These are phyloP conservation scores for Drosophila kanapiae DNA, from an alignment of 1,140 invertebrate genomes.

Conservation along the genomic window DNA sequence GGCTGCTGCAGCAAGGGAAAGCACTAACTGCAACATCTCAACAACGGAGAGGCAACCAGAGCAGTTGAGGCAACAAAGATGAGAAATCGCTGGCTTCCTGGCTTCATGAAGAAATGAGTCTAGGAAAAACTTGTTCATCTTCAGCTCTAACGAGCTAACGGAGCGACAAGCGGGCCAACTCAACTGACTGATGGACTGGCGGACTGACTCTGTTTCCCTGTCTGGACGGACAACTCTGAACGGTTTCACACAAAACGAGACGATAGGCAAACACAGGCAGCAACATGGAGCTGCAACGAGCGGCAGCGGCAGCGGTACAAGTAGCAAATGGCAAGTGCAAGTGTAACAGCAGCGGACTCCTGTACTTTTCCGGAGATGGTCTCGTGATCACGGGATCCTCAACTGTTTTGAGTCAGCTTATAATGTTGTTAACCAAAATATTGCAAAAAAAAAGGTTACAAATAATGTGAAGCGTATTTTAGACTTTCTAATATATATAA, in stretches of 20 bases:
- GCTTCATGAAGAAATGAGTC: slow-evolving; percentile 59
- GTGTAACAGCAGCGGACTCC: slow-evolving; percentile 65
- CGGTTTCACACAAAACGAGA: slow-evolving; percentile 43
- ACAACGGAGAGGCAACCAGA: slow-evolving; percentile 21
- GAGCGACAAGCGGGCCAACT: slow-evolving; percentile 47
- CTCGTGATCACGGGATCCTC: slow-evolving; percentile 19
- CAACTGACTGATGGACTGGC: slow-evolving; percentile 28
- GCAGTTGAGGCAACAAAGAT: slow-evolving; percentile 58
- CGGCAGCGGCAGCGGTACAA: slow-evolving; percentile 33
- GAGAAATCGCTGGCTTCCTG: slow-evolving; percentile 78
- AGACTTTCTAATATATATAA: not conserved
- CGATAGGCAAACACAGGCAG: slow-evolving; percentile 40
- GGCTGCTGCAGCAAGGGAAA: slow-evolving; percentile 27
- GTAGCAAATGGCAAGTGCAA: slow-evolving; percentile 74
- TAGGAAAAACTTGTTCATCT: slow-evolving; percentile 79
- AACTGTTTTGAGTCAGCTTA: not conserved
- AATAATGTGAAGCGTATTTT: not conserved
- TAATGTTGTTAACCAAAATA: not conserved
- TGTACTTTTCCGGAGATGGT: slow-evolving; percentile 24
- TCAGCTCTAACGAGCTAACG: slow-evolving; percentile 70
- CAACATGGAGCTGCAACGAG: slow-evolving; percentile 25
- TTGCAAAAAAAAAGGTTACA: not conserved
- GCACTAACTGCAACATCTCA: slow-evolving; percentile 50
- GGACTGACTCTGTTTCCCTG: not conserved
- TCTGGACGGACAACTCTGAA: slow-evolving; percentile 25